Percentiles rank a stretch among this genome's conserved stretches.
Evolutionary conservation across 2,888 invertebrate species (phyloP).

Genomic region (Orgyia antiqua): DNA sequence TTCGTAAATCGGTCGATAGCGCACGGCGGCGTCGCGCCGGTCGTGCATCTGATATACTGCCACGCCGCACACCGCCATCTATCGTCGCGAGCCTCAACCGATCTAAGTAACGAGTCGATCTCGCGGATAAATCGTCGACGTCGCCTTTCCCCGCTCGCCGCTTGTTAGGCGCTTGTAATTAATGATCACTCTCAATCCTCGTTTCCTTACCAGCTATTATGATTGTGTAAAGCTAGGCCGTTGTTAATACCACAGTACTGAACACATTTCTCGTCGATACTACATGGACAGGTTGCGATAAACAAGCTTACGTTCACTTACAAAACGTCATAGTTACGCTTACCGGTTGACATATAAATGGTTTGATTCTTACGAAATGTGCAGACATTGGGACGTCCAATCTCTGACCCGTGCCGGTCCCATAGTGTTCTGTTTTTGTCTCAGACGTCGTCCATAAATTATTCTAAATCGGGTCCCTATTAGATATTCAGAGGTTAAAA

Average conservation of each 20-base stretch:
- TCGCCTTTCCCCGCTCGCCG: constrained; percentile 52
- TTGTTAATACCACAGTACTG: constrained; percentile 28
- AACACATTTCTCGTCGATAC: constrained; percentile 29
- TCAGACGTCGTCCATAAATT: constrained; percentile 63
- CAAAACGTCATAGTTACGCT: constrained; percentile 30
- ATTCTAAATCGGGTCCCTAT: constrained; percentile 71
- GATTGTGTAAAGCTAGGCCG: constrained; percentile 38
- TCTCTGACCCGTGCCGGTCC: constrained; percentile 38
- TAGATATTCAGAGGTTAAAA: constrained; percentile 74
- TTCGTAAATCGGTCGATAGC: constrained; percentile 35
- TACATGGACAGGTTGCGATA: constrained; percentile 30
- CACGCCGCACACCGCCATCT: constrained; percentile 53
- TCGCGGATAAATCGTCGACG: constrained; percentile 60
- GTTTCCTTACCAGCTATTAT: constrained; percentile 49
- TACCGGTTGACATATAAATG: constrained; percentile 46
- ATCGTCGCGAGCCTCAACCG: constrained; percentile 52
- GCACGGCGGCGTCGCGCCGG: constrained; percentile 32
- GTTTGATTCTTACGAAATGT: constrained; percentile 45
- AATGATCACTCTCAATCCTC: constrained; percentile 54
- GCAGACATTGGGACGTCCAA: constrained; percentile 41
- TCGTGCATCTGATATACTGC: constrained; percentile 65
- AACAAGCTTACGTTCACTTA: constrained; percentile 26
- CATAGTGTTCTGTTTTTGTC: constrained; percentile 74
- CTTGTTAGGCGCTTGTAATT: constrained; percentile 65
- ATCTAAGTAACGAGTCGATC: constrained; percentile 71